Conservation (phyloP, 2,797 vertebrate genomes). For the Ambastaia sidthimunki region DNA sequence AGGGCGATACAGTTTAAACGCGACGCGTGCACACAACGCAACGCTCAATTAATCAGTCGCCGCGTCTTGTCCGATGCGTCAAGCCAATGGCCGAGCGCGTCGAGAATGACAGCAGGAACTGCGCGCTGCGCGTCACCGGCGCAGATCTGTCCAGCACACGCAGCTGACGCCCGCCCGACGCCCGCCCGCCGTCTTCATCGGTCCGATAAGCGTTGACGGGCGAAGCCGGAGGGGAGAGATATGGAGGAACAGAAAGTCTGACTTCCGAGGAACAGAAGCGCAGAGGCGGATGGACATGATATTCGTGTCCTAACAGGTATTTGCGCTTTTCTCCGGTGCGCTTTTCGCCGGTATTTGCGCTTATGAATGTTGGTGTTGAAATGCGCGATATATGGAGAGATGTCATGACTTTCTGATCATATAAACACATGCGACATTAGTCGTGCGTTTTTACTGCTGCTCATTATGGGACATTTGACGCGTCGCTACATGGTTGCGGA, state of each 20-base stretch:
- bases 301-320: conserved; percentile 60
- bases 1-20: background rate
- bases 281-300: conserved; percentile 65
- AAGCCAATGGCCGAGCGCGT: conserved; percentile 50
- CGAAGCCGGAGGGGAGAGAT: conserved; percentile 64
- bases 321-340: background rate
- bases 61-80: conserved; percentile 6
- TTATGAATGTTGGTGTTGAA: background rate
- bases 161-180: background rate
- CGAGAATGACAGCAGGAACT: conserved; percentile 56
- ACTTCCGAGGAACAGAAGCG: conserved; percentile 50
- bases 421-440: conserved; percentile 8
- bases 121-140: conserved; percentile 51
- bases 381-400: background rate
- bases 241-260: conserved; percentile 61
- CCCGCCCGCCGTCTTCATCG: conserved; percentile 65
- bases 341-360: background rate
- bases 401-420: background rate
- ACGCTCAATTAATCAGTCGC: background rate
- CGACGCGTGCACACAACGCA: background rate
- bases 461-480: too few species aligned
- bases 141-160: conserved; percentile 59
- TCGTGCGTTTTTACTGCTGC: background rate
- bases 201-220: conserved; percentile 65
- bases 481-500: too few species aligned